These are phyloP conservation scores for Hucho hucho DNA, from an alignment of 2,113 vertebrate genomes.

Conservation along the genomic window DNA sequence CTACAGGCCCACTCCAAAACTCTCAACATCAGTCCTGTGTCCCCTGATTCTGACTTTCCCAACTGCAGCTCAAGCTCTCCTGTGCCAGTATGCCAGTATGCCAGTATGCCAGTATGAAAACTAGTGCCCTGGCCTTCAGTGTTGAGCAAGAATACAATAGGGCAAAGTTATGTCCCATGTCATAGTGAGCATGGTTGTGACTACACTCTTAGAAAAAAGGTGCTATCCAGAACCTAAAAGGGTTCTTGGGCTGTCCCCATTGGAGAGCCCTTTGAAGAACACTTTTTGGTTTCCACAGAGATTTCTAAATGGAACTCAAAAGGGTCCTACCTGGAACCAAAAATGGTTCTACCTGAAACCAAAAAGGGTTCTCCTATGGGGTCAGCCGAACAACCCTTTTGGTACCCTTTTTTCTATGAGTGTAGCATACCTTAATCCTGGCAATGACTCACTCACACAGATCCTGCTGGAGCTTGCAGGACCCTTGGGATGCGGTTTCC, in stretches of 20 bases:
- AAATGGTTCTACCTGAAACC: no score
- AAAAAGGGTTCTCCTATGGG: no score
- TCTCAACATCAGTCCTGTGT: neutral
- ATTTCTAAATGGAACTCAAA: no score
- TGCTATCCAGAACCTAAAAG: no score
- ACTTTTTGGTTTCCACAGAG: no score
- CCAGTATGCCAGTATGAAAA: neutral
- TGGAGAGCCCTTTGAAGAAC: no score
- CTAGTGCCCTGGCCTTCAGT: neutral
- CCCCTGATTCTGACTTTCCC: neutral
- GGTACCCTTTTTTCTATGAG: neutral
- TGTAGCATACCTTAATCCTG: constrained; percentile 25
- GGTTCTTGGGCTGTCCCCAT: no score
- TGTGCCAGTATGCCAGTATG: neutral
- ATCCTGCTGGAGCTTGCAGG: constrained; percentile 29
- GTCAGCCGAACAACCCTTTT: no score
- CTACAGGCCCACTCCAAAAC: neutral
- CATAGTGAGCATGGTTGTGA: neutral
- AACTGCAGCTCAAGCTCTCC: neutral
- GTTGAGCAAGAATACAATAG: neutral
- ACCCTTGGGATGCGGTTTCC: constrained; percentile 36
- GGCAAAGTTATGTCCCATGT: neutral
- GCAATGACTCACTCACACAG: constrained; percentile 13
- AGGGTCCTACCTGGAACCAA: no score
- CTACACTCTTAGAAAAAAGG: no score